A percentile compares a stretch with the other conserved stretches of the same genome.
Evolutionary conservation across 2,113 vertebrate genomes (phyloP).

Genomic region (Urocolius indicus): DNA sequence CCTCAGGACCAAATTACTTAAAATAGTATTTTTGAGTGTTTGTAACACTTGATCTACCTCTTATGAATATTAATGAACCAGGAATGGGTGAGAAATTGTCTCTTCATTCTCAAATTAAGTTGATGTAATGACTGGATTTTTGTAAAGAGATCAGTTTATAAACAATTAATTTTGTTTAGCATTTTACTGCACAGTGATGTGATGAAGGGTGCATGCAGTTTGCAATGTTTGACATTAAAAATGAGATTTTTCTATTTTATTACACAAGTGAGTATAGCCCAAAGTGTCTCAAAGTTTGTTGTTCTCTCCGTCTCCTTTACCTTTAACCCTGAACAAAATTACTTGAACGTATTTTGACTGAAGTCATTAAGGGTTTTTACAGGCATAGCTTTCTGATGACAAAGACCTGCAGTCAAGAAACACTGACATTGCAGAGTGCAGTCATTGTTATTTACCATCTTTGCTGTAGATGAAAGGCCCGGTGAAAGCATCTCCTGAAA

Average conservation of each 20-base stretch:
- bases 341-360: not conserved
- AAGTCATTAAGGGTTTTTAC: not conserved
- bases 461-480: not conserved
- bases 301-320: not conserved
- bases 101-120: not conserved
- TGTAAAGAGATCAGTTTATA: not conserved
- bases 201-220: not conserved
- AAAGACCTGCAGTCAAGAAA: not conserved
- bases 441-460: conserved; percentile 4
- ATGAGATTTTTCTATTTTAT: not conserved
- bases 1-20: not conserved
- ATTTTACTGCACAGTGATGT: not conserved
- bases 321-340: not conserved
- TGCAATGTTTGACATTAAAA: not conserved
- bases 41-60: not conserved
- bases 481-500: conserved; percentile 13
- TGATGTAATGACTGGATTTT: not conserved
- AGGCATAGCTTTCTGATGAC: not conserved
- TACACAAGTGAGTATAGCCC: not conserved
- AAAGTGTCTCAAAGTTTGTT: not conserved
- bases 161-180: not conserved
- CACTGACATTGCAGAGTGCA: not conserved
- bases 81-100: not conserved
- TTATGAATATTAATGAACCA: not conserved
- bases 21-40: not conserved